Evolutionary conservation across 2,113 vertebrate species (phyloP).

Genomic region (Marcusenius ussheri): DNA sequence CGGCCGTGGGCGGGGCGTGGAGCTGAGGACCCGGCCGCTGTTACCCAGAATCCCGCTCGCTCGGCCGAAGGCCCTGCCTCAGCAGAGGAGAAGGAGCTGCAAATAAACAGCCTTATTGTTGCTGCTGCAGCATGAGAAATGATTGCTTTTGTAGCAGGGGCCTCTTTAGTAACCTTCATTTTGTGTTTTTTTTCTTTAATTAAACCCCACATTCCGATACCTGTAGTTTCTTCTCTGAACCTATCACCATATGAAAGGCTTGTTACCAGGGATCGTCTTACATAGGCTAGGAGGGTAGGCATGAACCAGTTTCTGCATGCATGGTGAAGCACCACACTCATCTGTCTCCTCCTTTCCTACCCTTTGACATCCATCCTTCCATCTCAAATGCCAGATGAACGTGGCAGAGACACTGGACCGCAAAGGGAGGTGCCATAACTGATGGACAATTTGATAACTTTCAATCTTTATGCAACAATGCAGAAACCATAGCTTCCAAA

Average conservation of each 20-base stretch:
- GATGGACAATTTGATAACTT: not conserved
- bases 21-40: constrained; percentile 50
- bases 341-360: not conserved
- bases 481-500: not conserved
- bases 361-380: not conserved
- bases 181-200: constrained; percentile 5
- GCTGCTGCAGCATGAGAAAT: constrained; percentile 52
- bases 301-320: constrained; percentile 3
- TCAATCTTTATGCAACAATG: not conserved
- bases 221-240: not conserved
- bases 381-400: not conserved
- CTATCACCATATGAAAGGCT: constrained; percentile 1
- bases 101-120: constrained; percentile 47
- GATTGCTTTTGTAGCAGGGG: constrained; percentile 40
- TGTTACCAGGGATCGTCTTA: constrained; percentile 3
- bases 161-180: not conserved
- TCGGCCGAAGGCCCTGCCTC: constrained; percentile 46
- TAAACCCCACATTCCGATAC: not conserved
- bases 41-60: constrained; percentile 47
- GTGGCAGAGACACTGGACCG: not conserved
- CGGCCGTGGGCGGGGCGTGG: constrained; percentile 54
- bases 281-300: not conserved
- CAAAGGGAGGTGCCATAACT: not conserved
- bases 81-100: constrained; percentile 45
- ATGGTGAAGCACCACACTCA: not conserved